Evolutionary conservation across 64 coral and sea anemone species (phyloP).

Genomic region (Platygyra sinensis): DNA sequence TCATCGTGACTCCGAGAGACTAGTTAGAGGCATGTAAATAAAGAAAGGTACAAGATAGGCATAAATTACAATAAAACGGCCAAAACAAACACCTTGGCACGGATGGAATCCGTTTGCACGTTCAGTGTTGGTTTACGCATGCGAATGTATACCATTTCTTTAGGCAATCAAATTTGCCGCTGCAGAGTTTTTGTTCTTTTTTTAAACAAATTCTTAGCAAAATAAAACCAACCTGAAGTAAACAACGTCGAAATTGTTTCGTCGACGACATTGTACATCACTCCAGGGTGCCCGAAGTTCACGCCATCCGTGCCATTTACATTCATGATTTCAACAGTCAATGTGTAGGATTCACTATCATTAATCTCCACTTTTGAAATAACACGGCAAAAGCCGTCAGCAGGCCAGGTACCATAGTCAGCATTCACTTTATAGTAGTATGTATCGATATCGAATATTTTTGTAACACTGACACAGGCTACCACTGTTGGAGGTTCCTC

Average conservation of each 20-base stretch:
- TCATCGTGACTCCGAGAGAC: no score
- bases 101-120: no score
- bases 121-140: no score
- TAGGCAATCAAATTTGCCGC: no score
- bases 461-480: background rate
- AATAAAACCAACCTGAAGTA: conserved; percentile 3
- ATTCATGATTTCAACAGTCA: conserved; percentile 12
- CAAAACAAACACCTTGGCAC: no score
- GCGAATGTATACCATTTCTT: no score
- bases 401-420: background rate
- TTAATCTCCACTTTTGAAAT: background rate
- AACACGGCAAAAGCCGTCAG: conserved; percentile 16
- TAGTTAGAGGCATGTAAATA: no score
- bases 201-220: background rate
- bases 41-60: no score
- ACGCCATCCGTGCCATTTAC: background rate
- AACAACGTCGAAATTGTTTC: conserved; percentile 34
- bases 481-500: background rate
- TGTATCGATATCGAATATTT: background rate
- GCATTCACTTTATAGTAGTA: background rate
- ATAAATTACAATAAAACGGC: no score
- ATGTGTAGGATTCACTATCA: background rate
- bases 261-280: conserved; percentile 38
- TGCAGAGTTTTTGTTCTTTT: background rate
- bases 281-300: conserved; percentile 16